phyloP scores from a whole-genome alignment of 1,140 invertebrate genomes.

The Drosophila sucinea region DNA sequence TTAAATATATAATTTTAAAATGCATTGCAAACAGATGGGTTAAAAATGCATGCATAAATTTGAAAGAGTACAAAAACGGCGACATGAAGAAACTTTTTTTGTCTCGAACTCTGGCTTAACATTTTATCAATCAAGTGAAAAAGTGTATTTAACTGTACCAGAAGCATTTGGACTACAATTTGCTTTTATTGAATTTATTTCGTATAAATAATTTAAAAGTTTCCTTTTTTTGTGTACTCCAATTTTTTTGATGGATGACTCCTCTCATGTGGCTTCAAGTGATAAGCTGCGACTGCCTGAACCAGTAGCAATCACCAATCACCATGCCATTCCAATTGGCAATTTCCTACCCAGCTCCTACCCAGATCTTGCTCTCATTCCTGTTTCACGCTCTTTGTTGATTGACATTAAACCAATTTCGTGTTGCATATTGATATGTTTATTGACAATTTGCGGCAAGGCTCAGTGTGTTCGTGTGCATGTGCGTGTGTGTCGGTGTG shows the following conservation, averaged over 20 bases:
- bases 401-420: constrained; percentile 73
- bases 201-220: constrained; percentile 3
- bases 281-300: constrained; percentile 7
- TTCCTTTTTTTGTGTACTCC: background rate
- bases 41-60: background rate
- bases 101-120: background rate
- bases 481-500: background rate
- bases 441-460: constrained; percentile 65
- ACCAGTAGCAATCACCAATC: background rate
- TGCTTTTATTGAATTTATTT: constrained; percentile 14
- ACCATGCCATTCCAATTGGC: constrained; percentile 2
- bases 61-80: background rate
- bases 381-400: constrained; percentile 37
- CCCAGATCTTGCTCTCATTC: constrained; percentile 2
- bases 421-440: constrained; percentile 70
- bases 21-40: too few species aligned
- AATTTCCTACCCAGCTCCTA: background rate
- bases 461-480: background rate
- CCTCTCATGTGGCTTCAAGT: constrained; percentile 4
- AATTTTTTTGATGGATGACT: constrained; percentile 13
- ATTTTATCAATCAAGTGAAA: constrained; percentile 8
- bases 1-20: too few species aligned
- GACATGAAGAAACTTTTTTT: background rate
- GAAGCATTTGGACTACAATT: constrained; percentile 2
- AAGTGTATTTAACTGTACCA: constrained; percentile 1